Percentiles rank a stretch among this genome's conserved stretches.
Conservation (phyloP, 2,888 invertebrate species). For the Himalopsyche anomala region DNA sequence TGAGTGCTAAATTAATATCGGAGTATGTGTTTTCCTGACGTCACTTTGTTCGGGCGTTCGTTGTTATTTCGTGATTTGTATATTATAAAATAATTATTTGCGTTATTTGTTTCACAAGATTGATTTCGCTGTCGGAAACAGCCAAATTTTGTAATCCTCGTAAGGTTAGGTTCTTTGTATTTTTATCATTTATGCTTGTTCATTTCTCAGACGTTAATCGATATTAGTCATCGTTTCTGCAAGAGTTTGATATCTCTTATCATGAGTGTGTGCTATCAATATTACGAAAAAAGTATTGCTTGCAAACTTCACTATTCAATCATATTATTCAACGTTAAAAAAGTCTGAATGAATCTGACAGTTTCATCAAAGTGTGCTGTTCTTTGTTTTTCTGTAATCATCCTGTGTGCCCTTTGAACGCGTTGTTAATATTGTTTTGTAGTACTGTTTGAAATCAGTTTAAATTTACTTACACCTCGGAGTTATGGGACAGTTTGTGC, state of each 20-base stretch:
- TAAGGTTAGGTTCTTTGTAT: not conserved
- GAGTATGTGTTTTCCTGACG: constrained; percentile 60
- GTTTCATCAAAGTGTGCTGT: not conserved
- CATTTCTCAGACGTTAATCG: not conserved
- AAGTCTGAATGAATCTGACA: not conserved
- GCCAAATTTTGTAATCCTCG: not conserved
- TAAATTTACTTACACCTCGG: no score
- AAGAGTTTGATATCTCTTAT: constrained; percentile 11
- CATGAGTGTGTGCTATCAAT: not conserved
- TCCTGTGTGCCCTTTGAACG: not conserved
- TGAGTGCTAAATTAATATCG: constrained; percentile 53
- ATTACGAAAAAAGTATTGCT: no score
- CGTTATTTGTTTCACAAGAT: not conserved
- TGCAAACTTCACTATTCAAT: not conserved
- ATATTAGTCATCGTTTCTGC: not conserved
- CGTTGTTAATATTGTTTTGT: not conserved
- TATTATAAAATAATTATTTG: constrained; percentile 1
- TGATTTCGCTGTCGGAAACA: not conserved
- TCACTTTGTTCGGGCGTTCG: constrained; percentile 59
- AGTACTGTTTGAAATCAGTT: not conserved
- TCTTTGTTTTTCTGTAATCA: not conserved
- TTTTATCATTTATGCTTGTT: constrained; percentile 11
- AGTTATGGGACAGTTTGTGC: constrained; percentile 8
- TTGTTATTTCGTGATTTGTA: constrained; percentile 44
- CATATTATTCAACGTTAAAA: not conserved